Conservation (phyloP, 1,140 invertebrate genomes). For the Augochlora pura region DNA sequence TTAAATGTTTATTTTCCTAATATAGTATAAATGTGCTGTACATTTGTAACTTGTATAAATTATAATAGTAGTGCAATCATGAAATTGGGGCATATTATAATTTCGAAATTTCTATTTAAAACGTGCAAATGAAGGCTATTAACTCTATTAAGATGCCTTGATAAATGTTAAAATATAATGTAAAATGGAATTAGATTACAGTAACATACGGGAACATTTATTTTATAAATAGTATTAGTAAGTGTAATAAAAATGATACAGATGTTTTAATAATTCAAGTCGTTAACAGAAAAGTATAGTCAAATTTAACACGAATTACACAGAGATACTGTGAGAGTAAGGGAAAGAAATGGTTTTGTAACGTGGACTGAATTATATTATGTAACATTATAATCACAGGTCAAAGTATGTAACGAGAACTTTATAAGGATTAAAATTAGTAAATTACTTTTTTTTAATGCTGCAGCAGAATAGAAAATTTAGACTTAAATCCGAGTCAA, state of each 20-base stretch:
- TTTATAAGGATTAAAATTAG: not conserved
- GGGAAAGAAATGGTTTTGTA: conserved; percentile 4
- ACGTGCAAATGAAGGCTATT: not conserved
- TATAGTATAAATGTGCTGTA: not conserved
- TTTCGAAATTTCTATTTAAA: not conserved
- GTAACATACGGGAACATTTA: conserved; percentile 15
- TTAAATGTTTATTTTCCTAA: not conserved
- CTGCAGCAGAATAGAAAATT: not conserved
- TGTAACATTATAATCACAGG: not conserved
- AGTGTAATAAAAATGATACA: not conserved
- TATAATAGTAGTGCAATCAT: conserved; percentile 22
- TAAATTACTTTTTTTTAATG: not conserved
- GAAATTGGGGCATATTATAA: conserved; percentile 8
- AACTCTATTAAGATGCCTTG: not conserved
- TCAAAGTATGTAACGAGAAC: not conserved
- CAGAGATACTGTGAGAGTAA: not conserved
- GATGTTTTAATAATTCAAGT: too few relatives aligned
- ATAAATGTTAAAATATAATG: not conserved
- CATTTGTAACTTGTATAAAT: not conserved
- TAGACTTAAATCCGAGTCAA: conserved; percentile 4
- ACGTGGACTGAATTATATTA: conserved; percentile 20
- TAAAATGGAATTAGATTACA: conserved; percentile 5
- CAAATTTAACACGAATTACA: too few relatives aligned
- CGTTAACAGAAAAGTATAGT: too few relatives aligned
- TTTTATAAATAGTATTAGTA: conserved; percentile 11